Evolutionary conservation across 1,140 invertebrate genomes (phyloP).

Genomic region (Phortica variegata): DNA sequence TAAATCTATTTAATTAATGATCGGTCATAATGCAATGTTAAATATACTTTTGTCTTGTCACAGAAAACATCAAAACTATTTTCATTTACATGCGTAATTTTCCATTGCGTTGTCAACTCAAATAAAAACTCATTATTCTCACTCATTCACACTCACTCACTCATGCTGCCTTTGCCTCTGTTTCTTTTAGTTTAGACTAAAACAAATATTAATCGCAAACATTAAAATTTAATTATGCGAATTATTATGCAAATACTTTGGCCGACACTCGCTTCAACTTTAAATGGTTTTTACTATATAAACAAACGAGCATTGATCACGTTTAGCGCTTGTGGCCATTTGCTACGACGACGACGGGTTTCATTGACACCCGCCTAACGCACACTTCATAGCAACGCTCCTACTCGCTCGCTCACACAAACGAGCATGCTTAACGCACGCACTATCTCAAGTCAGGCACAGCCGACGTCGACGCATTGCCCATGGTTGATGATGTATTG

Average conservation of each 20-base stretch:
- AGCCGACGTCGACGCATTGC: too few species aligned
- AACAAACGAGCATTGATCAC: conserved; percentile 38
- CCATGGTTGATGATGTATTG: too few species aligned
- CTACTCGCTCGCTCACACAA: too few species aligned
- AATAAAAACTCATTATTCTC: too few species aligned
- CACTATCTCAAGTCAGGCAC: too few species aligned
- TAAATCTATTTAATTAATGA: not conserved
- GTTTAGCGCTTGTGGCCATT: conserved; percentile 37
- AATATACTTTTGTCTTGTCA: conserved; percentile 6
- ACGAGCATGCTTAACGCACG: too few species aligned
- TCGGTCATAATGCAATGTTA: not conserved
- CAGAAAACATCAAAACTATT: conserved; percentile 7
- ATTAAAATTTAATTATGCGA: conserved; percentile 46
- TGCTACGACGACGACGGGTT: conserved; percentile 16
- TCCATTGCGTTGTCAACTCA: conserved; percentile 19
- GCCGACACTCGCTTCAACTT: conserved; percentile 7
- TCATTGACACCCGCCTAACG: conserved; percentile 21
- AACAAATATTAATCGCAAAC: conserved; percentile 2
- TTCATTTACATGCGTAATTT: conserved; percentile 25
- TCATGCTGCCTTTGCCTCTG: too few species aligned
- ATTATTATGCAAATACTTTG: conserved; percentile 45
- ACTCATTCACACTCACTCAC: too few species aligned
- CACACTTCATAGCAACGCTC: too few species aligned
- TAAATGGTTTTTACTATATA: conserved; percentile 23
- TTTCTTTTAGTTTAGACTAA: too few species aligned